phyloP scores from a whole-genome alignment of 2,888 invertebrate species.

The Gari tellinella region DNA sequence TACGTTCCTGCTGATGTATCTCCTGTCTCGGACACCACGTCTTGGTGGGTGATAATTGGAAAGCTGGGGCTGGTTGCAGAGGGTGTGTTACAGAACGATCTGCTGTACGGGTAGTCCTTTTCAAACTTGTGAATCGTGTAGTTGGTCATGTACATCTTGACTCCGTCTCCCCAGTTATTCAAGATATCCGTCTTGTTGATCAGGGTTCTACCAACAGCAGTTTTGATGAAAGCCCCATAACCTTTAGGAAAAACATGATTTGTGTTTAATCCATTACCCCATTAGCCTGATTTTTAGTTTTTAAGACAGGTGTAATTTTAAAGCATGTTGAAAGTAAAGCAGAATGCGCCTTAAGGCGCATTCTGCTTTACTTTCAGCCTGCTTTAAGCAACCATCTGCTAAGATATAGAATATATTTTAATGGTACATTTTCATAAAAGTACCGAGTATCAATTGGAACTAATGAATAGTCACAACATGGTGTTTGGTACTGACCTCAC shows the following conservation, averaged over 20 bases:
- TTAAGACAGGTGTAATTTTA: too few relatives aligned
- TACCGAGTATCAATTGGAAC: too few relatives aligned
- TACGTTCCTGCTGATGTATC: conserved; percentile 45
- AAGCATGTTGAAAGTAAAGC: too few relatives aligned
- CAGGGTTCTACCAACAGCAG: conserved; percentile 79
- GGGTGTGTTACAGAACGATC: conserved; percentile 75
- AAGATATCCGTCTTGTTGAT: conserved; percentile 78
- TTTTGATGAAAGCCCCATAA: conserved; percentile 81
- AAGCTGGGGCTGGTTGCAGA: conserved; percentile 54
- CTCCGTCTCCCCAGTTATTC: conserved; percentile 83
- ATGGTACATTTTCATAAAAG: too few relatives aligned
- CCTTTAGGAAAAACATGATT: conserved; percentile 68
- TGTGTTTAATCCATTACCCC: too few relatives aligned
- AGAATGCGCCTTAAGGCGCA: too few relatives aligned
- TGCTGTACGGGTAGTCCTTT: conserved; percentile 67
- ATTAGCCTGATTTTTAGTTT: too few relatives aligned
- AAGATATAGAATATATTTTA: too few relatives aligned
- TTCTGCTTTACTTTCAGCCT: too few relatives aligned
- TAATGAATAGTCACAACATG: too few relatives aligned
- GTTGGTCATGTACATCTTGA: conserved; percentile 80
- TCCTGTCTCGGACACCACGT: conserved; percentile 66
- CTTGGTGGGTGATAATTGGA: conserved; percentile 69
- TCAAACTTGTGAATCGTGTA: conserved; percentile 74
- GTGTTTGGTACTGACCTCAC: too few relatives aligned
- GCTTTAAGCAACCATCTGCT: too few relatives aligned